Evolutionary conservation across 2,113 vertebrate species (phyloP), one percentile per base, ranked within the genome.

Genomic region (Isichthys henryi): DNA sequence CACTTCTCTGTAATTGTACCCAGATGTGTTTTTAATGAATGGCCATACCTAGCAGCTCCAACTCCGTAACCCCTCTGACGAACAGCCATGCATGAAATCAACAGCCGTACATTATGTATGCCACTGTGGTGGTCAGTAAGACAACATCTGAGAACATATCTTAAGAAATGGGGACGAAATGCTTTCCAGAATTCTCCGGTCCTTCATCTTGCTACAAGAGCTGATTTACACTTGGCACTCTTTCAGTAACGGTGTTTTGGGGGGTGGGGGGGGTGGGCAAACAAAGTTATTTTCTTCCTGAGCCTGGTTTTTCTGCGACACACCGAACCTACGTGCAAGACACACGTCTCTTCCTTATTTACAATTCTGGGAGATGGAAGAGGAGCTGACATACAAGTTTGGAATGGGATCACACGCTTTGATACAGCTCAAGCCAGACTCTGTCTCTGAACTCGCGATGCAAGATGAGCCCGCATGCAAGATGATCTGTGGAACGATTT

Each of bases 341-440:
- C 49, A 89, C 50, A 66, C 50, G 84, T 17, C 31, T 48, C 77
- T 1, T 70, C 53, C 43, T 31, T 86, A 86, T 66, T 31, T 87
- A 49, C 45, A 56, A 62, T 43, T 58, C 31, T 6, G 53, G 58
- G 56, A 49, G 86, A 23, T 74, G 84, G 87, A 74, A 74, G 31
- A 31, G 58, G 21, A 46, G n/a, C 89, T 86, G 89, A 86, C 89
- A 19, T 83, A 70, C 48, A 74, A 86, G 58, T 89, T 43, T 87
- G 84, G 88, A 87, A 53, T 9, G 58, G 89, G 43, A 53, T 90
- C 84, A 87, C 62, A 87, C 80, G 56, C 50, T 84, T 58, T 84
- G 88, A 85, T 84, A 94, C 92, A 95, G 95, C 91, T 94, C 93
- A 94, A 96, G 96, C 94, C 95, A 96, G 96, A 93, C 93, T 92